Evolutionary conservation across 2,888 invertebrate genomes (phyloP).

Genomic region (Tetranychus piercei): DNA sequence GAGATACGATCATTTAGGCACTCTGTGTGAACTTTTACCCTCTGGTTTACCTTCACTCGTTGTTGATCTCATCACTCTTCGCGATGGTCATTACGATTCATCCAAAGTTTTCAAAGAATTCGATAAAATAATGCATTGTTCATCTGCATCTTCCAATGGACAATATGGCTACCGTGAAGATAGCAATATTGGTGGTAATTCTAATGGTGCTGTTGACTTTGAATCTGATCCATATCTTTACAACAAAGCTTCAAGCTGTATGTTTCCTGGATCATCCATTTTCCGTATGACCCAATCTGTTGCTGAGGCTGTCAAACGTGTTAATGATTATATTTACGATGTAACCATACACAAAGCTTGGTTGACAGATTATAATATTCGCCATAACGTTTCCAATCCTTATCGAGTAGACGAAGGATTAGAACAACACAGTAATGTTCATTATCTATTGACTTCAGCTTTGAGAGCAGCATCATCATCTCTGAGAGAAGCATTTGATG

Average conservation of each 20-base stretch:
- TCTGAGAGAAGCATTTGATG: constrained; percentile 39
- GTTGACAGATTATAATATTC: constrained; percentile 28
- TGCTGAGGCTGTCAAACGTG: constrained; percentile 25
- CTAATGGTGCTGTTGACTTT: constrained; percentile 31
- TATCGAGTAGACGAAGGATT: constrained; percentile 30
- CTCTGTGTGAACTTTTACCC: constrained; percentile 31
- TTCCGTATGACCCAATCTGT: constrained; percentile 30
- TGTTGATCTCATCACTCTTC: constrained; percentile 29
- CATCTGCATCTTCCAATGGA: not conserved
- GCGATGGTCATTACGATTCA: constrained; percentile 35
- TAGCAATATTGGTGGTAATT: not conserved
- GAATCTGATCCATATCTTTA: constrained; percentile 45
- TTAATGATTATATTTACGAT: constrained; percentile 27
- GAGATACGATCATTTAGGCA: constrained; percentile 31
- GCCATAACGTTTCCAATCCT: constrained; percentile 27
- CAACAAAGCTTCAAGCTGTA: constrained; percentile 44
- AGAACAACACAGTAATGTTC: constrained; percentile 25
- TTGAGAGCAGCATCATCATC: constrained; percentile 38
- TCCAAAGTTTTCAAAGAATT: constrained; percentile 24
- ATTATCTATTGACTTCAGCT: constrained; percentile 24
- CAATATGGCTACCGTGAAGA: not conserved
- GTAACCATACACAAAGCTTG: constrained; percentile 28
- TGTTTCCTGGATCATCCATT: constrained; percentile 45
- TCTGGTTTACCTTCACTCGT: constrained; percentile 30
- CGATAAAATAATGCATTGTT: constrained; percentile 25